These are phyloP conservation scores for Syngnathus rostellatus DNA, from an alignment of 2,797 vertebrate species.

Conservation along the genomic window DNA sequence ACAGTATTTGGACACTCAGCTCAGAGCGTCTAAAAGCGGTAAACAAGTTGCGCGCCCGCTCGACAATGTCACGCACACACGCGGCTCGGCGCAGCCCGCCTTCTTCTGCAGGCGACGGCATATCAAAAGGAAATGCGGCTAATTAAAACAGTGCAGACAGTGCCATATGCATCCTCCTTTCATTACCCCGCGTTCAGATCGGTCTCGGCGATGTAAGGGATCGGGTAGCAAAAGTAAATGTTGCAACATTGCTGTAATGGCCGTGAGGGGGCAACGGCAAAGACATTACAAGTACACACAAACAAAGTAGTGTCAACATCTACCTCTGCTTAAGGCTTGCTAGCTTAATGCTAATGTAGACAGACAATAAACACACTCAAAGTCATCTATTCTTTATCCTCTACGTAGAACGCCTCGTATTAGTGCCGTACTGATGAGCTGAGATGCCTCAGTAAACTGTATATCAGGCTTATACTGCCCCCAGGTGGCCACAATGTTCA, in stretches of 20 bases:
- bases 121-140: conserved; percentile 28
- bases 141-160: conserved; percentile 25
- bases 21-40: conserved; percentile 36
- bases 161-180: conserved; percentile 7
- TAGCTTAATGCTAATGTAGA: no score
- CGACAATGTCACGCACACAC: conserved; percentile 18
- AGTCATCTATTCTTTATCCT: no score
- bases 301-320: not conserved
- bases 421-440: no score
- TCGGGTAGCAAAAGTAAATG: not conserved
- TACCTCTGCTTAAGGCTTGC: not conserved
- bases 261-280: not conserved
- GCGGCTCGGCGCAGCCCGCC: conserved; percentile 3
- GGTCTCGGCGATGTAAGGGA: not conserved
- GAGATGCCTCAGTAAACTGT: no score
- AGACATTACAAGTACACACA: not conserved
- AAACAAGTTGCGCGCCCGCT: conserved; percentile 43
- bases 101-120: conserved; percentile 4
- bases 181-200: conserved; percentile 2
- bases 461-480: no score
- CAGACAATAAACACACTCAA: no score
- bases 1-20: conserved; percentile 42
- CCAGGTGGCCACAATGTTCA: no score
- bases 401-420: no score
- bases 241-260: not conserved